These are phyloP conservation scores for Ramphastos sulfuratus DNA, from an alignment of 2,113 vertebrate genomes.

Conservation along the genomic window DNA sequence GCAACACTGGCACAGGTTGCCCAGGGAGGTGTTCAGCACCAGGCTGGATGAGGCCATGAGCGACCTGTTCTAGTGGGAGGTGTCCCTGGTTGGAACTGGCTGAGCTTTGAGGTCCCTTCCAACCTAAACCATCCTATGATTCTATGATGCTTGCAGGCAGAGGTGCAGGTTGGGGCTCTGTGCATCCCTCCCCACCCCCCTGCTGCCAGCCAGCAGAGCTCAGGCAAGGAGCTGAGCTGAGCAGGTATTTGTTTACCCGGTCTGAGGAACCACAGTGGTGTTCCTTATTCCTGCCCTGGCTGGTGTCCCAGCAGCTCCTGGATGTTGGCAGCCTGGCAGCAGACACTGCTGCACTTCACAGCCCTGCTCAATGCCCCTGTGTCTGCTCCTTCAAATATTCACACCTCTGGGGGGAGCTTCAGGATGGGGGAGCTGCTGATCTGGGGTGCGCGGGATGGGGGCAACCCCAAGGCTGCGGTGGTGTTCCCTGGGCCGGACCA, in stretches of 20 bases:
- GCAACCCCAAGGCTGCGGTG: not conserved
- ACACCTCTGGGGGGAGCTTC: not conserved
- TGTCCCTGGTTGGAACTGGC: too few species aligned
- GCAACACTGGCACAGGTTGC: too few species aligned
- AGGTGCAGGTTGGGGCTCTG: not conserved
- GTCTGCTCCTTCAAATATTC: not conserved
- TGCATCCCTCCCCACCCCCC: not conserved
- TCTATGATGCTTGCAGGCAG: rapidly evolving
- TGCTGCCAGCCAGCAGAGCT: not conserved
- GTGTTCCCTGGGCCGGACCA: not conserved
- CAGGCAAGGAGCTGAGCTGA: not conserved
- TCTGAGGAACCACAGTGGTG: slow-evolving; percentile 46
- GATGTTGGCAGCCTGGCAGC: not conserved
- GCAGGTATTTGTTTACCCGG: slow-evolving; percentile 43
- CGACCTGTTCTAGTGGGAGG: too few species aligned
- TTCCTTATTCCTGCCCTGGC: slow-evolving; percentile 63
- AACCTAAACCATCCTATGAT: too few species aligned
- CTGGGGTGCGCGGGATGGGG: rapidly evolving
- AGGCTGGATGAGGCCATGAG: too few species aligned
- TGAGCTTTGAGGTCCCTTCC: too few species aligned
- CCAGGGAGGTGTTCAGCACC: too few species aligned
- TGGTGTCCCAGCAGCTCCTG: slow-evolving; percentile 36
- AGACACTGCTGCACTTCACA: slow-evolving; percentile 17
- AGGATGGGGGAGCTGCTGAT: not conserved
- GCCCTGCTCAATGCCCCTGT: slow-evolving; percentile 30